Conservation (phyloP, 2,888 invertebrate genomes). For the Hyposoter dolosus region DNA sequence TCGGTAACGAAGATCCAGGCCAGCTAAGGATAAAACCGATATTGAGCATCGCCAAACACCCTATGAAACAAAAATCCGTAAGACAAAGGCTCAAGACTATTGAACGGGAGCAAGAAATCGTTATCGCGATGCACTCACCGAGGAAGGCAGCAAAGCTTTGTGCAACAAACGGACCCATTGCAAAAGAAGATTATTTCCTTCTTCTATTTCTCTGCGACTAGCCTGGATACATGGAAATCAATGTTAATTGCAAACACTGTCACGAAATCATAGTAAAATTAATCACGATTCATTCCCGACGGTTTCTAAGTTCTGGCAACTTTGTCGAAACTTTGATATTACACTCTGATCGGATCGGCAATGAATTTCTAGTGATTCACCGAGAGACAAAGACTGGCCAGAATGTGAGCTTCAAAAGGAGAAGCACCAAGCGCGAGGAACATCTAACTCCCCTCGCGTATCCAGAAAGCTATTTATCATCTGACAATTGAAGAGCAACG, state of each 20-base stretch:
- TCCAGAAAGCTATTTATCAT: neutral
- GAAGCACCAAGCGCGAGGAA: neutral
- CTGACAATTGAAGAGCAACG: constrained; percentile 3
- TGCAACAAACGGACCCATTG: constrained; percentile 48
- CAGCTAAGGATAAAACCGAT: constrained; percentile 47
- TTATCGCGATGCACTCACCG: constrained; percentile 14
- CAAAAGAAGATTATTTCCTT: neutral
- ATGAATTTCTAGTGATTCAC: neutral
- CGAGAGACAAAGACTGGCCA: neutral
- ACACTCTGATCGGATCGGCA: neutral
- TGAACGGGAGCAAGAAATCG: neutral
- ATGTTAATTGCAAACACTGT: neutral
- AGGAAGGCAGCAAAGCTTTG: constrained; percentile 41
- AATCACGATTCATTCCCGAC: neutral
- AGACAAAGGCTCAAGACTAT: neutral
- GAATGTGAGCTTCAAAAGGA: neutral
- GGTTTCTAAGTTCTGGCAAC: neutral
- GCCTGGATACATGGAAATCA: neutral
- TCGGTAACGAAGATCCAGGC: constrained; percentile 41
- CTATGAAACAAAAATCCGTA: neutral
- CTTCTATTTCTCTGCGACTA: neutral
- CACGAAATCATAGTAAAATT: neutral
- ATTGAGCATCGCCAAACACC: constrained; percentile 33
- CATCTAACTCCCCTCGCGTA: neutral
- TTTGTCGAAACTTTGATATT: neutral